phyloP scores from a whole-genome alignment of 2,888 invertebrate species.

The Harmothoe impar region DNA sequence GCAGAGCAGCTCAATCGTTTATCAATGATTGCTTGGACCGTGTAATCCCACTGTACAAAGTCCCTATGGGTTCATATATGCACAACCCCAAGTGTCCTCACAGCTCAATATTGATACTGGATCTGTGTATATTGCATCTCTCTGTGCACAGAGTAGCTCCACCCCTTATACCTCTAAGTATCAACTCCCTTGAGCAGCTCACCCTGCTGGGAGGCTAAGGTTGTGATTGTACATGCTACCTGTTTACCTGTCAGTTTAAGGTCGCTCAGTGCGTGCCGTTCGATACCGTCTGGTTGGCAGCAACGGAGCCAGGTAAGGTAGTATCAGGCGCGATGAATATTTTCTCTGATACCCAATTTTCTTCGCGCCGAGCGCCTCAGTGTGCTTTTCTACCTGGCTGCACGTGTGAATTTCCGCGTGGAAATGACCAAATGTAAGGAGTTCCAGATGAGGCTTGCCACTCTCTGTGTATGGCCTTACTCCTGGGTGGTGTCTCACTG shows the following conservation, averaged over 20 bases:
- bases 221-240: conserved; percentile 4
- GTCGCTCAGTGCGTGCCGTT: background rate
- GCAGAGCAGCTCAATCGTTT: background rate
- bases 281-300: background rate
- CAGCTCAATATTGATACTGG: too few relatives aligned
- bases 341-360: background rate
- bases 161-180: background rate
- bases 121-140: too few relatives aligned
- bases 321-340: background rate
- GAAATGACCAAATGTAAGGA: background rate
- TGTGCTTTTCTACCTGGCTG: background rate
- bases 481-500: background rate
- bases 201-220: background rate
- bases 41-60: too few relatives aligned
- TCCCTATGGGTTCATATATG: too few relatives aligned
- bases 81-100: too few relatives aligned
- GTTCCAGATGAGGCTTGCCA: background rate
- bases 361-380: background rate
- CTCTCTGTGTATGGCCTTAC: background rate
- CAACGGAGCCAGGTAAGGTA: too few relatives aligned
- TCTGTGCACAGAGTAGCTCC: background rate
- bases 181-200: background rate
- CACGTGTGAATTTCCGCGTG: background rate
- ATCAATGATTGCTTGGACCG: too few relatives aligned
- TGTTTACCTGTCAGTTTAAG: conserved; percentile 10